A percentile compares a stretch with the other conserved stretches of the same genome.
Evolutionary conservation across 2,888 invertebrate genomes (phyloP).

Genomic region (Lampropteryx suffumata): DNA sequence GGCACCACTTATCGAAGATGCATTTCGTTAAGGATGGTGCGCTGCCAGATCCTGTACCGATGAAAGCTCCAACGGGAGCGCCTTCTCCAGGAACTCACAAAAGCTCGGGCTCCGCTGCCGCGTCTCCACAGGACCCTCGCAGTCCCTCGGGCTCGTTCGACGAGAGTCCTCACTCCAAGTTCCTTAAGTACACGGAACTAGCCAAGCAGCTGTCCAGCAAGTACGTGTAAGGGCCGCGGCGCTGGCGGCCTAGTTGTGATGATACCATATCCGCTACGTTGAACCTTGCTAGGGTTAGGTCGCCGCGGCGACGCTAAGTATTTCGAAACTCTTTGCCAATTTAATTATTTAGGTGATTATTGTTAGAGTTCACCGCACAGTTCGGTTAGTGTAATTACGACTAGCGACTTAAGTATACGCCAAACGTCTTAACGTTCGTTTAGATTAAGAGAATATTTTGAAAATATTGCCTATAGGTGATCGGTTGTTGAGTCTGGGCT

Average conservation of each 20-base stretch:
- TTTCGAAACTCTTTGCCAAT: conserved; percentile 83
- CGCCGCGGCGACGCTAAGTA: conserved; percentile 79
- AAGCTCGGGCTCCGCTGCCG: conserved; percentile 67
- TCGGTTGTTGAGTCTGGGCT: conserved; percentile 64
- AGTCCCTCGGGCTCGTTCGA: conserved; percentile 87
- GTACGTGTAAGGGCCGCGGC: conserved; percentile 89
- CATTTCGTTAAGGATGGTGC: conserved; percentile 97
- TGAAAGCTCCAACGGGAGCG: conserved; percentile 80
- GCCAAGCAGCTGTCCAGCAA: conserved; percentile 99
- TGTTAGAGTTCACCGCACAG: conserved; percentile 80
- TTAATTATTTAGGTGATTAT: conserved; percentile 81
- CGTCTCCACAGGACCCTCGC: conserved; percentile 81
- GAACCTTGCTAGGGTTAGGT: conserved; percentile 78
- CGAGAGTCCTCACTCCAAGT: conserved; percentile 98
- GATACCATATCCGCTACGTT: conserved; percentile 90
- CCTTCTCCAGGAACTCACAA: conserved; percentile 72
- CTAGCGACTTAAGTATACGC: conserved; percentile 82
- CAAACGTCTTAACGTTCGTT: conserved; percentile 82
- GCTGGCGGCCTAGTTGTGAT: conserved; percentile 85
- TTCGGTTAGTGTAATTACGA: conserved; percentile 81
- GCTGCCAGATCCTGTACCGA: conserved; percentile 88
- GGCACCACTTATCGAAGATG: conserved; percentile 97
- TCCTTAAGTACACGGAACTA: conserved; percentile 98
- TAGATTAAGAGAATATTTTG: conserved; percentile 77
- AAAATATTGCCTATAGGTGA: conserved; percentile 81